Base-by-base conservation (phyloP, 1,140 invertebrate genomes). In the Zaprionus taronus region DNA sequence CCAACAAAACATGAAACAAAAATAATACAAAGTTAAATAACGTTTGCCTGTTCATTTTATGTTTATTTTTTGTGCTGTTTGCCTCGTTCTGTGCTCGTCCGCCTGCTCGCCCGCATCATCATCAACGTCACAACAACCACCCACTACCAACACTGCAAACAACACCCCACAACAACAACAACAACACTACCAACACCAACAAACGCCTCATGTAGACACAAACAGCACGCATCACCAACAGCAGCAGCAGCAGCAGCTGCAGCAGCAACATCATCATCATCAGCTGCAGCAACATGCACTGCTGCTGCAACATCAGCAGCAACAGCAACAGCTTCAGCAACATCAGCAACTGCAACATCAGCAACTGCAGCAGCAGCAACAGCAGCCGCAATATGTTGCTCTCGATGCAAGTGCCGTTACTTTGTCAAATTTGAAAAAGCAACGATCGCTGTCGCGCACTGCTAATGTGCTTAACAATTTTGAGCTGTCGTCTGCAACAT, bases 361-460 rank as follows among this genome's bases (percentile, higher is more conserved):
- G 83, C 69, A 69, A 9, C 80, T 77, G 36, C 77, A 71, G 4
- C 72, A 76, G 6, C 73, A 93, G 91, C 85, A 94, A 14, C 73
- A 74, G 41, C 73, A 72, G 47, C 78, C 81, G 77, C 81, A 86
- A 53, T 79, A 86, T 94, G 85, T 84, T 79, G 79, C 75, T 55
- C 57, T 90, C 62, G 84, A 89, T 70, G 85, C 84, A 47, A 81
- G 77, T 61, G 81, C 85, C 28, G 90, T 92, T 82, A 98, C 97
- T 26, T 94, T 98, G 72, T 96, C 97, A 36, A 97, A 98, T 93
- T 94, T 98, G 89, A 98, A 98, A 93, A 98, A 98, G 90, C 97
- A 98, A 91, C 94, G 97, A 71, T 95, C 97, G 12, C 96, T 97
- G 78, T 97, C 96, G 83, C 94, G 97, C 75, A 96, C 95, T 61